Evolutionary conservation across 2,113 vertebrate genomes (phyloP).

Genomic region (Pheucticus melanocephalus): DNA sequence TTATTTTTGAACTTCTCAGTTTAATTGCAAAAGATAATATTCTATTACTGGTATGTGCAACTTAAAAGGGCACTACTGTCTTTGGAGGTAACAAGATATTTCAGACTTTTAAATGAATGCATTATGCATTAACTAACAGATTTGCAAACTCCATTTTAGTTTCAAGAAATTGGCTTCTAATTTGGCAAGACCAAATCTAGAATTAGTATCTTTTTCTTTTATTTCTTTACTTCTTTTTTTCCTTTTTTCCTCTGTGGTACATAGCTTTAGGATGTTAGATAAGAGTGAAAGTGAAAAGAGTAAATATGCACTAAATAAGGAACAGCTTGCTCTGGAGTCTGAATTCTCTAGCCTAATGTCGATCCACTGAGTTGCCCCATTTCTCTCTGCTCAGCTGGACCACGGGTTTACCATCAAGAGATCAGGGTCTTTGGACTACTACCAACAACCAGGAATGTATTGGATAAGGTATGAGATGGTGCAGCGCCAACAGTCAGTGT

Average conservation of each 20-base stretch:
- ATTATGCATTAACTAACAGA: constrained; percentile 50
- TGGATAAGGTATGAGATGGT: constrained; percentile 98
- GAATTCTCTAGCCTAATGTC: constrained; percentile 77
- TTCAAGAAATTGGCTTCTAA: constrained; percentile 50
- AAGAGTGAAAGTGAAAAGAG: constrained; percentile 60
- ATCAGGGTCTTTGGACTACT: constrained; percentile 99
- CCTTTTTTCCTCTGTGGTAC: constrained; percentile 1
- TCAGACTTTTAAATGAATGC: constrained; percentile 52
- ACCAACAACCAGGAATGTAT: constrained; percentile 99
- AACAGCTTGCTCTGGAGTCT: constrained; percentile 80
- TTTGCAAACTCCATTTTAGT: constrained; percentile 44
- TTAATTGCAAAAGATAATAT: constrained; percentile 51
- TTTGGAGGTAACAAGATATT: constrained; percentile 45
- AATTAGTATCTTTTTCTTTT: constrained; percentile 48
- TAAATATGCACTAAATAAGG: constrained; percentile 69
- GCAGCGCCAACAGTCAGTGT: constrained; percentile 87
- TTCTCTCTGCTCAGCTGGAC: constrained; percentile 97
- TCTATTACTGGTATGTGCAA: constrained; percentile 32
- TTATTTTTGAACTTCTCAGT: neutral
- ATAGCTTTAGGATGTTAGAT: constrained; percentile 62
- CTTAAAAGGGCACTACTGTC: constrained; percentile 51
- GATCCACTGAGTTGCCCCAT: constrained; percentile 89
- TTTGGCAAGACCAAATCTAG: constrained; percentile 29
- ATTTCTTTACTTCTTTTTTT: neutral
- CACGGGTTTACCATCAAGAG: constrained; percentile 99